These are phyloP conservation scores for Scaptodrosophila latifasciaeformis DNA, from an alignment of 2,888 invertebrate genomes.

Conservation along the genomic window DNA sequence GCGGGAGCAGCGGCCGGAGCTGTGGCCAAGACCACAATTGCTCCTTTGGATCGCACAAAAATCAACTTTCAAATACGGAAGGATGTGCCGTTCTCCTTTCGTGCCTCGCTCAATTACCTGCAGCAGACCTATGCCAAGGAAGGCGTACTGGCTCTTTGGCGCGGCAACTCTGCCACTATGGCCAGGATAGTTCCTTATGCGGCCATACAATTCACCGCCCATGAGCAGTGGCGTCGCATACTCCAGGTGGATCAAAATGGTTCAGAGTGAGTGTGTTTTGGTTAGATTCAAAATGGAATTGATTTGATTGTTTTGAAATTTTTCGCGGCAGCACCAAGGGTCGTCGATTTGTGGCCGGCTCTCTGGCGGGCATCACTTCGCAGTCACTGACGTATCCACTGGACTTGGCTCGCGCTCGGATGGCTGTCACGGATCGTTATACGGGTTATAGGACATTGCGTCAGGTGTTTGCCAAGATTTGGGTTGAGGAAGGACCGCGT, in stretches of 20 bases:
- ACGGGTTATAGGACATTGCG: conserved; percentile 80
- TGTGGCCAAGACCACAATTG: conserved; percentile 95
- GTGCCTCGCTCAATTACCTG: conserved; percentile 83
- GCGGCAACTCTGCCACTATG: conserved; percentile 99
- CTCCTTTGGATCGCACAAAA: conserved; percentile 97
- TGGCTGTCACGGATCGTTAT: conserved; percentile 93
- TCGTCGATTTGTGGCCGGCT: conserved; percentile 86
- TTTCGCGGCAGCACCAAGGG: conserved; percentile 74
- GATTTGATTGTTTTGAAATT: too few relatives aligned
- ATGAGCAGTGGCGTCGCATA: conserved; percentile 95
- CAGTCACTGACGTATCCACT: conserved; percentile 96
- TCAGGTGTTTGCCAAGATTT: conserved; percentile 82
- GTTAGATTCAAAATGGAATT: too few relatives aligned
- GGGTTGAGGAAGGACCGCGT: conserved; percentile 83
- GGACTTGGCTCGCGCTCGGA: conserved; percentile 95
- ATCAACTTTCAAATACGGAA: conserved; percentile 96
- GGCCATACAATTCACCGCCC: conserved; percentile 97
- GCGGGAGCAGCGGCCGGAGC: conserved; percentile 97
- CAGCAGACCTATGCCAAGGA: conserved; percentile 81
- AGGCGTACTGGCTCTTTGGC: conserved; percentile 91
- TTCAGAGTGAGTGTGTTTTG: conserved; percentile 73
- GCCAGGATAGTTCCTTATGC: conserved; percentile 97
- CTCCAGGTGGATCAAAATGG: conserved; percentile 82
- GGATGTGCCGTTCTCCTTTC: conserved; percentile 82
- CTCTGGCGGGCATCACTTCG: conserved; percentile 96